phyloP scores from a whole-genome alignment of 2,113 vertebrate species.

The Misgurnus mizolepis region DNA sequence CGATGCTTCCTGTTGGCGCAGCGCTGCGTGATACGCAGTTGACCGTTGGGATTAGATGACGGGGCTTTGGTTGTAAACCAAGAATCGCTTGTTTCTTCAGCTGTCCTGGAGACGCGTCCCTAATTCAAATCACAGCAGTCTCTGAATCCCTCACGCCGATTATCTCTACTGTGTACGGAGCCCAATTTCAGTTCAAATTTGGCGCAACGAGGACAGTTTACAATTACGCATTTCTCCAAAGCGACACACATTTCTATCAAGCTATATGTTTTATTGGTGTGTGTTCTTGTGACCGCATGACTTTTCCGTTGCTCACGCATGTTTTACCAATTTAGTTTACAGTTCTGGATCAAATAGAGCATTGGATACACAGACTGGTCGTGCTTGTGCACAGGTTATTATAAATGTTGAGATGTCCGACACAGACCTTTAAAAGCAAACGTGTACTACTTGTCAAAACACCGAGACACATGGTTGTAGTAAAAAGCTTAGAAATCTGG shows the following conservation, averaged over 20 bases:
- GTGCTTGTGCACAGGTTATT: background rate
- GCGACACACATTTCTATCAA: no score
- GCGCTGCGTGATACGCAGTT: slow-evolving; percentile 30
- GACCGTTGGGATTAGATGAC: slow-evolving; percentile 41
- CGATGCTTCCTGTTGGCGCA: slow-evolving; percentile 26
- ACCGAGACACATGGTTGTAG: background rate
- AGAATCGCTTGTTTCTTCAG: slow-evolving; percentile 42
- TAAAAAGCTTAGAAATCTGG: slow-evolving; percentile 11
- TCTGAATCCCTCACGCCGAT: slow-evolving; percentile 23
- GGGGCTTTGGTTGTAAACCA: slow-evolving; percentile 18
- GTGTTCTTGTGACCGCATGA: no score
- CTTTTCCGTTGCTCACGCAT: no score
- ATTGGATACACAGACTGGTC: background rate
- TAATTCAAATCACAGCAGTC: slow-evolving; percentile 41
- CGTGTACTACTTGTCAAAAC: slow-evolving; percentile 2
- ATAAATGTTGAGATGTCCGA: background rate
- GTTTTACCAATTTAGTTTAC: background rate
- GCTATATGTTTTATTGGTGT: no score
- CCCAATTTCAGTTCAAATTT: background rate
- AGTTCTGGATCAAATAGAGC: background rate
- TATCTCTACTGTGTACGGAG: slow-evolving; percentile 1
- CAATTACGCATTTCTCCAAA: no score
- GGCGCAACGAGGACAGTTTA: no score
- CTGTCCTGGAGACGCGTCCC: slow-evolving; percentile 25
- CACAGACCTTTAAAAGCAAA: background rate